phyloP scores from a whole-genome alignment of 2,113 vertebrate genomes.

The Silurus meridionalis region DNA sequence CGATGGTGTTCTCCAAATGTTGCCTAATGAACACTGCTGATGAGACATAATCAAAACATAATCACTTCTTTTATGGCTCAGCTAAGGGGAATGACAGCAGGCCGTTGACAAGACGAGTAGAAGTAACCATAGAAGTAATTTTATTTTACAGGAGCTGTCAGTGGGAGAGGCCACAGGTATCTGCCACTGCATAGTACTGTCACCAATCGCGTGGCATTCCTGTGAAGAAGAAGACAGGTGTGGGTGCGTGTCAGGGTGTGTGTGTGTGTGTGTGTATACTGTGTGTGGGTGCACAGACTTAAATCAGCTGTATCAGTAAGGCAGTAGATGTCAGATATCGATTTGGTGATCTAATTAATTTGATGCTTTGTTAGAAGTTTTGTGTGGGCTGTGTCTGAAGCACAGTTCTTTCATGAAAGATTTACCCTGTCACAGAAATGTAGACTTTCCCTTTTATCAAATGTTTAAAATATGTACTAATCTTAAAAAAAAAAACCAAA shows the following conservation, averaged over 20 bases:
- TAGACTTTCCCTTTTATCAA: not conserved
- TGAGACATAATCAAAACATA: conserved; percentile 49
- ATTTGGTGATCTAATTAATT: conserved; percentile 17
- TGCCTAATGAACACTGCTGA: conserved; percentile 40
- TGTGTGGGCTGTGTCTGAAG: not conserved
- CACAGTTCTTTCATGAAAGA: not conserved
- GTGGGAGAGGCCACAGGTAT: conserved; percentile 21
- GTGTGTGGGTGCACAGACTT: conserved; percentile 22
- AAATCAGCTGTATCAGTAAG: not conserved
- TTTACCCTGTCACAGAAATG: not conserved
- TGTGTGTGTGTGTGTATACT: not conserved
- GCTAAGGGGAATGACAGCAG: conserved; percentile 29
- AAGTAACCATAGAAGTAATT: conserved; percentile 33
- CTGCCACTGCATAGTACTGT: conserved; percentile 21
- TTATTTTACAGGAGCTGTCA: conserved; percentile 39
- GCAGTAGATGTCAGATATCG: not conserved
- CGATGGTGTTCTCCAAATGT: conserved; percentile 20
- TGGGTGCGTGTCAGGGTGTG: conserved; percentile 16
- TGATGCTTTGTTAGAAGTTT: conserved; percentile 21
- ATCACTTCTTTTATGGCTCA: conserved; percentile 41
- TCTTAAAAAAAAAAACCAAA: not conserved
- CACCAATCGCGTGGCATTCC: conserved; percentile 25
- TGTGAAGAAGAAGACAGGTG: conserved; percentile 33
- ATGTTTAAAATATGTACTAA: not conserved
- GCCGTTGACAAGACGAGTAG: conserved; percentile 24